These are phyloP conservation scores for Ophiodon elongatus DNA, from an alignment of 2,113 vertebrate genomes.

Conservation along the genomic window DNA sequence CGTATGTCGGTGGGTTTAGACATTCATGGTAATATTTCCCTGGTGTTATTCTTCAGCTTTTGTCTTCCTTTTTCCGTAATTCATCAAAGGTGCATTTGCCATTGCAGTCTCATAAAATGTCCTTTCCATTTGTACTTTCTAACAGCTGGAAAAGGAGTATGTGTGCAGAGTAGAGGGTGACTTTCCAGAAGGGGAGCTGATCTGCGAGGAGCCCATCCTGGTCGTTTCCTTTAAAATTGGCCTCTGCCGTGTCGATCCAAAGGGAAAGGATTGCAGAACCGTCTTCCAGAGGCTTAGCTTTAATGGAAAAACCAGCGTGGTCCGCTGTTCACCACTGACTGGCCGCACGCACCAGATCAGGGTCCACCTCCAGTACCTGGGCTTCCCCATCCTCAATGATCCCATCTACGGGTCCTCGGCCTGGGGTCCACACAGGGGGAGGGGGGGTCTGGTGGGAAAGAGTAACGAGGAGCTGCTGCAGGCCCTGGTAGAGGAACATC, in stretches of 20 bases:
- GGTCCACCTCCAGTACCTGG: conserved; percentile 95
- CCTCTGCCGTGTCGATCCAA: conserved; percentile 92
- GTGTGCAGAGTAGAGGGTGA: conserved; percentile 94
- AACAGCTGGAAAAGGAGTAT: conserved; percentile 95
- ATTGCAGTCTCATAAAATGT: not conserved
- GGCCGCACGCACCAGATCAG: conserved; percentile 98
- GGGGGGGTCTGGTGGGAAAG: conserved; percentile 86
- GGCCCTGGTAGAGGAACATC: conserved; percentile 91
- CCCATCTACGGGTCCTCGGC: conserved; percentile 96
- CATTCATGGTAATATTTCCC: not conserved
- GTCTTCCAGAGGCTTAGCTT: conserved; percentile 93
- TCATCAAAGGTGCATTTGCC: not conserved
- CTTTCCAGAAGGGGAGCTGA: conserved; percentile 88
- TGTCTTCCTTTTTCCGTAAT: not conserved
- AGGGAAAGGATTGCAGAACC: conserved; percentile 91
- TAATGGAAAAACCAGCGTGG: conserved; percentile 91
- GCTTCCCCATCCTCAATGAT: conserved; percentile 94
- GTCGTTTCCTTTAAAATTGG: conserved; percentile 97
- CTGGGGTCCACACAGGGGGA: conserved; percentile 92
- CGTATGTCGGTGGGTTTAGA: not conserved
- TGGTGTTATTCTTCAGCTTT: not conserved
- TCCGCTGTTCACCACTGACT: conserved; percentile 90
- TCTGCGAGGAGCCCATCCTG: conserved; percentile 94
- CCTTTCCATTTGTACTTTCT: not conserved
- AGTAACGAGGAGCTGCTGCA: conserved; percentile 90